Conservation (phyloP, 2,888 invertebrate genomes). For the Choristoneura rosaceana region DNA sequence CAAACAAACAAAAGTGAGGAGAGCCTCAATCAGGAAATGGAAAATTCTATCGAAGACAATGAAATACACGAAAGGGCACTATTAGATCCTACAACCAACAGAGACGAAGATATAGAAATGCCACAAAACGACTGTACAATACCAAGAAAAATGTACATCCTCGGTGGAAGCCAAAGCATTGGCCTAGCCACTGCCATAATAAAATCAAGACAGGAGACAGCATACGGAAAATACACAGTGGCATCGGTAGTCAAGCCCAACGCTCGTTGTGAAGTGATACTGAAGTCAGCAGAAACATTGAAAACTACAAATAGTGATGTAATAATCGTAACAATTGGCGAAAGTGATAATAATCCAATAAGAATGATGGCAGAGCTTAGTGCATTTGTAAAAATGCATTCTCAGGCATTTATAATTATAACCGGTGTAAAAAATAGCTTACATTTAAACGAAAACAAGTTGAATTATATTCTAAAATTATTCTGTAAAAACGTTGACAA, state of each 20-base stretch:
- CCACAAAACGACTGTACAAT: background rate
- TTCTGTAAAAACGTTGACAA: constrained; percentile 7
- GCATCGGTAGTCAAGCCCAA: constrained; percentile 11
- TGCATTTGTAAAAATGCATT: constrained; percentile 9
- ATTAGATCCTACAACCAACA: background rate
- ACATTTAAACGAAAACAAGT: constrained; percentile 6
- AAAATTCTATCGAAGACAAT: background rate
- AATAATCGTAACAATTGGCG: constrained; percentile 4
- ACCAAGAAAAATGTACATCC: constrained; percentile 6
- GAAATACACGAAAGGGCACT: background rate
- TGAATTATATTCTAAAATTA: constrained; percentile 5
- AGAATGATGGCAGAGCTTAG: background rate
- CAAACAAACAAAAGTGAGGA: background rate
- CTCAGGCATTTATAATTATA: constrained; percentile 5
- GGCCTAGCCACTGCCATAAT: constrained; percentile 6
- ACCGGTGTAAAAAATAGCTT: constrained; percentile 3
- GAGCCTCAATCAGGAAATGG: background rate
- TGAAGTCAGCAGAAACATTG: background rate
- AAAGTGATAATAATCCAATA: constrained; percentile 9
- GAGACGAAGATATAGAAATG: background rate
- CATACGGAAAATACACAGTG: constrained; percentile 5
- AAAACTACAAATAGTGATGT: background rate
- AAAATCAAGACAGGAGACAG: constrained; percentile 5
- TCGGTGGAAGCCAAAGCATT: constrained; percentile 4
- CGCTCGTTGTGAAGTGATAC: constrained; percentile 16